Percentiles rank a stretch among this genome's conserved stretches.
phyloP scores from a whole-genome alignment of 2,113 vertebrate species.

The Neogobius melanostomus region DNA sequence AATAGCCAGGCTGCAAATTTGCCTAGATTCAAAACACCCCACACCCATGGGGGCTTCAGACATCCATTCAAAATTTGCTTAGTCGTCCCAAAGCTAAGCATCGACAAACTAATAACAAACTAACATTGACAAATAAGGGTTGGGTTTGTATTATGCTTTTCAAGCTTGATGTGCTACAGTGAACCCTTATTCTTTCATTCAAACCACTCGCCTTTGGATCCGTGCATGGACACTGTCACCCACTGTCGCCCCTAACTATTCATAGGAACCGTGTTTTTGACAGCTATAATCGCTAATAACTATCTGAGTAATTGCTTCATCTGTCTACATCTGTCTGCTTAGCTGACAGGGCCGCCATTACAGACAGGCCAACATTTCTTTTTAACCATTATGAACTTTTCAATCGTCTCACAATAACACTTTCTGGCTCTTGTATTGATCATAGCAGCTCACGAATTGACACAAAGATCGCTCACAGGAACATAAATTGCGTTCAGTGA shows the following conservation, averaged over 20 bases:
- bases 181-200: too few species aligned
- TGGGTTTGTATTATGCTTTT: neutral
- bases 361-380: neutral
- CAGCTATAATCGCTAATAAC: neutral
- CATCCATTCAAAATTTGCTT: too few species aligned
- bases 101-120: too few species aligned
- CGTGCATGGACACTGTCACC: too few species aligned
- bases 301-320: neutral
- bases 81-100: too few species aligned
- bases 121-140: too few species aligned
- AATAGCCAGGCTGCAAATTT: too few species aligned
- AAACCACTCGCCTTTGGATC: too few species aligned
- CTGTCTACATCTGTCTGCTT: slow-evolving; percentile 5
- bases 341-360: neutral
- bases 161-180: too few species aligned
- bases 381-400: neutral
- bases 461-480: slow-evolving; percentile 23
- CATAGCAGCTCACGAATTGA: slow-evolving; percentile 12
- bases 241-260: neutral
- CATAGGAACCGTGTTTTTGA: neutral
- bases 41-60: too few species aligned
- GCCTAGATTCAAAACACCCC: too few species aligned
- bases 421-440: slow-evolving; percentile 36
- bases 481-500: neutral
- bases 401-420: slow-evolving; percentile 8